Evolutionary conservation across 2,888 invertebrate species (phyloP).

Genomic region (Apotomis turbidana): DNA sequence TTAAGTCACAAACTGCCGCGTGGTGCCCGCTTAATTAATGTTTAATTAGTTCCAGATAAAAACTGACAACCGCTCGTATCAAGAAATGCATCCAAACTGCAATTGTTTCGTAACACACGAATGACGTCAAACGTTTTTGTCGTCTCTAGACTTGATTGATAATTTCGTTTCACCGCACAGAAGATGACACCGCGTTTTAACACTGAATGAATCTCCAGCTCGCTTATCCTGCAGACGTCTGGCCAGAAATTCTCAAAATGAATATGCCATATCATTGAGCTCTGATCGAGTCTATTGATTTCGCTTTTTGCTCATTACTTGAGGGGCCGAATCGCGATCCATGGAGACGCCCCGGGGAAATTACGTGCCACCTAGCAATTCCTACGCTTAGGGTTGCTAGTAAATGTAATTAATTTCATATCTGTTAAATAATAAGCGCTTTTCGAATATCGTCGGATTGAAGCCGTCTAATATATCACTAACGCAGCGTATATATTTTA

Average conservation of each 20-base stretch:
- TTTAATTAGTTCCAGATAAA: conserved; percentile 22
- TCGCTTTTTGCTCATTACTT: conserved; percentile 44
- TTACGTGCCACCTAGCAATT: conserved; percentile 67
- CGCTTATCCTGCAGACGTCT: conserved; percentile 19
- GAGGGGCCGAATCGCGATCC: conserved; percentile 44
- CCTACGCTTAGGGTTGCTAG: conserved; percentile 57
- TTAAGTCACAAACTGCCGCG: conserved; percentile 49
- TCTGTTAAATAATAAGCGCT: conserved; percentile 57
- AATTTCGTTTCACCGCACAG: conserved; percentile 19
- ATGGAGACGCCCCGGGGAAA: conserved; percentile 67
- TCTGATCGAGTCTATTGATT: conserved; percentile 39
- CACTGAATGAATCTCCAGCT: conserved; percentile 22
- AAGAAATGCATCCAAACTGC: conserved; percentile 6
- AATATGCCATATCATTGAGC: conserved; percentile 33
- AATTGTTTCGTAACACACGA: conserved; percentile 1
- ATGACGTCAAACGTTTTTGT: conserved; percentile 19
- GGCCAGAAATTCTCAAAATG: conserved; percentile 32
- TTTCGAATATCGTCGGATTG: conserved; percentile 44
- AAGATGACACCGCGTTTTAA: conserved; percentile 29
- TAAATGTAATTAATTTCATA: conserved; percentile 70
- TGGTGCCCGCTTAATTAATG: conserved; percentile 22
- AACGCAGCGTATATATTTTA: conserved; percentile 4
- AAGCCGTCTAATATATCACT: conserved; percentile 22
- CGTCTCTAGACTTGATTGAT: conserved; percentile 16
- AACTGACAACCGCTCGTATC: not conserved